These are phyloP conservation scores for Saccostrea glomerata DNA, from an alignment of 1,140 invertebrate species.

Conservation along the genomic window DNA sequence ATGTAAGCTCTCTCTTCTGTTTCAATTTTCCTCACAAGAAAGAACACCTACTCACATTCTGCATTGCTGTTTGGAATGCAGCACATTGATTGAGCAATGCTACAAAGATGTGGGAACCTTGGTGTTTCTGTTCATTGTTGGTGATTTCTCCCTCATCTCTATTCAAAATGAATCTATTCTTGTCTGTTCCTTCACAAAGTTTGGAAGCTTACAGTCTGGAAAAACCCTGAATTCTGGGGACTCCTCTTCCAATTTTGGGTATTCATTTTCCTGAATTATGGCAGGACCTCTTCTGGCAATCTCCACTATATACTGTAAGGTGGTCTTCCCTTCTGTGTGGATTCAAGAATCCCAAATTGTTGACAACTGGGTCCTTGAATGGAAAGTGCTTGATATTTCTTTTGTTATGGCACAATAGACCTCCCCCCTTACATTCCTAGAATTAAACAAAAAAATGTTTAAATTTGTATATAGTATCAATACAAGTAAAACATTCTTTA, in stretches of 20 bases:
- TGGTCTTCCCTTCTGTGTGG: neutral
- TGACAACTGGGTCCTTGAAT: conserved; percentile 43
- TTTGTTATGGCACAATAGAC: neutral
- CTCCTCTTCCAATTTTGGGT: neutral
- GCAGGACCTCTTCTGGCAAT: too few relatives aligned
- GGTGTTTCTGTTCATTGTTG: neutral
- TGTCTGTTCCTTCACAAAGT: neutral
- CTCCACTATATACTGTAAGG: neutral
- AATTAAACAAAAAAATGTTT: neutral
- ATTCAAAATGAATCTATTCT: neutral
- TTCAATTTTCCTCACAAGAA: too few relatives aligned
- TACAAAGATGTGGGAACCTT: neutral
- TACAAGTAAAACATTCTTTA: neutral
- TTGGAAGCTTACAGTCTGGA: neutral
- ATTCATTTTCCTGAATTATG: neutral
- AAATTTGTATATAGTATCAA: too few relatives aligned
- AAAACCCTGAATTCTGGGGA: neutral
- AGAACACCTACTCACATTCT: too few relatives aligned
- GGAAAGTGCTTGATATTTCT: conserved; percentile 37
- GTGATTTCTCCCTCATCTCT: neutral
- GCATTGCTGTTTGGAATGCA: too few relatives aligned
- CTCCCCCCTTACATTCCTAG: neutral
- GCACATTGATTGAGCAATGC: neutral
- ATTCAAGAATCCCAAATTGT: neutral
- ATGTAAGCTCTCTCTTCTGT: too few relatives aligned